phyloP scores from a whole-genome alignment of 2,888 invertebrate species.

The Temnothorax rugatulus region DNA sequence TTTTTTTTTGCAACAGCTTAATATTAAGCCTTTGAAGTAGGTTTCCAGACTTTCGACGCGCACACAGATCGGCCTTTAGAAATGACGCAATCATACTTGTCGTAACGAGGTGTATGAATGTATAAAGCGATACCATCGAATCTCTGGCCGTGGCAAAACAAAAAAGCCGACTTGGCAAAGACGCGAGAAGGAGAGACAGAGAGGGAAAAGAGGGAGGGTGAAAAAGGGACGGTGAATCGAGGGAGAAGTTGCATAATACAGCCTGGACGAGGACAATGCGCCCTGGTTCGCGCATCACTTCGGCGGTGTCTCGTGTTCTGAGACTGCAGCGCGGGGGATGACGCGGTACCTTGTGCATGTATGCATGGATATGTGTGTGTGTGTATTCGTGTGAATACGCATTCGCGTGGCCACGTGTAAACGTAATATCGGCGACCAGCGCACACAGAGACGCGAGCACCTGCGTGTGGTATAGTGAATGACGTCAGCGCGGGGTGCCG shows the following conservation, averaged over 20 bases:
- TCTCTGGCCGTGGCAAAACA: conserved; percentile 28
- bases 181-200: background rate
- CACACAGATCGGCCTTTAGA: background rate
- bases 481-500: conserved; percentile 79
- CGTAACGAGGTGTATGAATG: conserved; percentile 23
- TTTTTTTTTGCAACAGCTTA: background rate
- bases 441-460: conserved; percentile 27
- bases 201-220: background rate
- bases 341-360: background rate
- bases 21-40: background rate
- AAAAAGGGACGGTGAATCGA: conserved; percentile 45
- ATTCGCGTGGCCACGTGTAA: conserved; percentile 25
- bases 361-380: no score
- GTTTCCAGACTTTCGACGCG: conserved; percentile 12
- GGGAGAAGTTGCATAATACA: conserved; percentile 69
- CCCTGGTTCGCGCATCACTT: conserved; percentile 57
- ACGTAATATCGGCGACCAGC: conserved; percentile 47
- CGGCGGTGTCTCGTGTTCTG: conserved; percentile 50
- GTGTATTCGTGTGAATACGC: conserved; percentile 41
- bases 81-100: conserved; percentile 35
- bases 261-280: conserved; percentile 69
- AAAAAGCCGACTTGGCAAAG: conserved; percentile 42
- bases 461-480: conserved; percentile 74
- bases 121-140: conserved; percentile 28
- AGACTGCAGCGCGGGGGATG: conserved; percentile 39